Conservation (phyloP, 2,113 vertebrate genomes). For the Pavo muticus region DNA sequence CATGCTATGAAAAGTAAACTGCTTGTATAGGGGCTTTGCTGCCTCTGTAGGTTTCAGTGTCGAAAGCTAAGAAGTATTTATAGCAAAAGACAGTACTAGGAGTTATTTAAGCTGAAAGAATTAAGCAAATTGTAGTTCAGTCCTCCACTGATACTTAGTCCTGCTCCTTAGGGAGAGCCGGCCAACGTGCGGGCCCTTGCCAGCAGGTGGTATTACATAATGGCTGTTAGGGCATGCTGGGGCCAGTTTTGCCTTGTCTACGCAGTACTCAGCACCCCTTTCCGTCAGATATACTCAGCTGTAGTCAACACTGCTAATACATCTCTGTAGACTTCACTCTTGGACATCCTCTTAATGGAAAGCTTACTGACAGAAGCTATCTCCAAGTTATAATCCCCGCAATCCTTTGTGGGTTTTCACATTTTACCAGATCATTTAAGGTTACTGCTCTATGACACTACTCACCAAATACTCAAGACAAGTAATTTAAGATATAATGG, state of each 20-base stretch:
- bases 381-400: neutral
- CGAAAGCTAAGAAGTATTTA: neutral
- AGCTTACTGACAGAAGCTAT: neutral
- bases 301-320: neutral
- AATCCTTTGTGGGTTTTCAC: neutral
- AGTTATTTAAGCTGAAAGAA: neutral
- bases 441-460: neutral
- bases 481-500: conserved; percentile 11
- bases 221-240: neutral
- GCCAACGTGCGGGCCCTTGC: neutral
- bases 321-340: neutral
- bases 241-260: neutral
- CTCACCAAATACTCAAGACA: neutral
- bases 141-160: neutral
- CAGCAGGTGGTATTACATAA: neutral
- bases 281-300: neutral
- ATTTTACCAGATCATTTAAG: neutral
- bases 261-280: neutral
- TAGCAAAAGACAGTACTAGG: neutral
- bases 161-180: neutral
- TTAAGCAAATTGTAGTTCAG: neutral
- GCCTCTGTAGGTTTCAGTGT: neutral
- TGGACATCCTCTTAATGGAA: neutral
- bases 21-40: neutral
- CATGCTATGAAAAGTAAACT: neutral